Evolutionary conservation across 2,888 invertebrate genomes (phyloP).

Genomic region (Anthrax anthrax): DNA sequence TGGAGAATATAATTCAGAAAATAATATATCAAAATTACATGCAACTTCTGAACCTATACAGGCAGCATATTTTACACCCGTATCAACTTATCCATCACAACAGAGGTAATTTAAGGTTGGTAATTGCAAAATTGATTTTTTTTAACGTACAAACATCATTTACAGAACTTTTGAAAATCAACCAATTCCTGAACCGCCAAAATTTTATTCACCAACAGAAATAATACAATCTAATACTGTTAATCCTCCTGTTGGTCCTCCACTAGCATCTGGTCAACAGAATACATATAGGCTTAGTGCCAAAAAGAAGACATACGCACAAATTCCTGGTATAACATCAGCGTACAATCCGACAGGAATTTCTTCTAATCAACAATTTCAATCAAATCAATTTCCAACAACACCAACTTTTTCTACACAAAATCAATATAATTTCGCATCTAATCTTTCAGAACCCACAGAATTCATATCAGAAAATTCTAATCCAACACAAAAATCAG

Average conservation of each 20-base stretch:
- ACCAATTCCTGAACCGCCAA: constrained; percentile 21
- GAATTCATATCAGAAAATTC: not conserved
- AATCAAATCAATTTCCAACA: not conserved
- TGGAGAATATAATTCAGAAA: not conserved
- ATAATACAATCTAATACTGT: constrained; percentile 12
- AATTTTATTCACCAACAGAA: constrained; percentile 28
- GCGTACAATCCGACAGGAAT: not conserved
- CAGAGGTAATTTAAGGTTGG: not conserved
- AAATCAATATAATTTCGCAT: not conserved
- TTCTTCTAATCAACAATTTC: not conserved
- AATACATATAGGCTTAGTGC: constrained; percentile 52
- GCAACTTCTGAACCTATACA: not conserved
- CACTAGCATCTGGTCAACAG: constrained; percentile 6
- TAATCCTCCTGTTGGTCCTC: constrained; percentile 7
- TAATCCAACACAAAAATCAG: constrained; percentile 15
- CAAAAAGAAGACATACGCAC: constrained; percentile 59
- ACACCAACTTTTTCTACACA: not conserved
- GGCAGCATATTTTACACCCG: not conserved
- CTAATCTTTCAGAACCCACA: constrained; percentile 7
- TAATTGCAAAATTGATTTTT: not conserved
- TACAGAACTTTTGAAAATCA: constrained; percentile 5
- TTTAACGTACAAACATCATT: not conserved
- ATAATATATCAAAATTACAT: constrained; percentile 1
- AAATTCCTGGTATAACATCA: constrained; percentile 50
- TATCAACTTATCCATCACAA: not conserved